phyloP scores from a whole-genome alignment of 2,888 invertebrate genomes.

The Amiota minor region DNA sequence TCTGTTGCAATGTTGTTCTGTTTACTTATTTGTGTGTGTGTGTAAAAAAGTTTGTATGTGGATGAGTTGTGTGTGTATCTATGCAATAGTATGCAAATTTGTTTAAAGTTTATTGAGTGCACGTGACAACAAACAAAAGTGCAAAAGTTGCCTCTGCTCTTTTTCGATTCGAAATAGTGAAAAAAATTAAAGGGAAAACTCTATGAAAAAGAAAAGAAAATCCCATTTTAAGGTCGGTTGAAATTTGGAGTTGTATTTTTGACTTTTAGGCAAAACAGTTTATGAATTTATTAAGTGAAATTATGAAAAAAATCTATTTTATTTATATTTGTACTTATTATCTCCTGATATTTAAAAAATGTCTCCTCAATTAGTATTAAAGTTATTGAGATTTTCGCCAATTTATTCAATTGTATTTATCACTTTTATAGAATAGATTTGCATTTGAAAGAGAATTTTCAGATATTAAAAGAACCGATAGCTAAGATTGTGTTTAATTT shows the following conservation, averaged over 20 bases:
- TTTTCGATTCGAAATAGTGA: not conserved
- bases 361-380: too few species aligned
- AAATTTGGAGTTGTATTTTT: not conserved
- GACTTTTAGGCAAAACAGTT: not conserved
- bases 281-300: not conserved
- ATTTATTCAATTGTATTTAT: too few species aligned
- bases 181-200: not conserved
- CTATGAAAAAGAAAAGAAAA: not conserved
- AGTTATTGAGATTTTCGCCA: too few species aligned
- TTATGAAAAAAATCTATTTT: not conserved
- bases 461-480: too few species aligned
- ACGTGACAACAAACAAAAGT: conserved; percentile 66
- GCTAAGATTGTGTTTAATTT: too few species aligned
- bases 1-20: conserved; percentile 14
- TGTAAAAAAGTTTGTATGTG: too few species aligned
- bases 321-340: too few species aligned
- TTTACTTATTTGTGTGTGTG: not conserved
- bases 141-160: conserved; percentile 51
- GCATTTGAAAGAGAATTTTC: too few species aligned
- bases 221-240: not conserved
- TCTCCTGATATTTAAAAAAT: too few species aligned
- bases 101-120: conserved; percentile 68
- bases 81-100: conserved; percentile 61
- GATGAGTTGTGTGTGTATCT: conserved; percentile 1
- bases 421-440: too few species aligned